Conservation (phyloP, 2,888 invertebrate species). For the Leptopilina drosophilae region DNA sequence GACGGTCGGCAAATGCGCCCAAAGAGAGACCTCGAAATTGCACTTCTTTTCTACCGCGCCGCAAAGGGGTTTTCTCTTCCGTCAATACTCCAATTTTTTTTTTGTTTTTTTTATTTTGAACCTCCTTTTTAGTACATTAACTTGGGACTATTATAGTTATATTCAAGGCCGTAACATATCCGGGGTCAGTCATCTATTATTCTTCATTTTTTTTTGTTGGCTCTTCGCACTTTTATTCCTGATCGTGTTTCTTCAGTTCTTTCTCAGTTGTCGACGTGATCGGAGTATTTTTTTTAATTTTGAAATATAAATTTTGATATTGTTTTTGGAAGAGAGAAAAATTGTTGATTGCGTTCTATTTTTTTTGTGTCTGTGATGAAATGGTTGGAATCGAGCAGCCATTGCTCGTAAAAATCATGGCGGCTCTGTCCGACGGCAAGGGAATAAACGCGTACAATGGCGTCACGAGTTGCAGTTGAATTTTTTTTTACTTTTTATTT, state of each 20-base stretch:
- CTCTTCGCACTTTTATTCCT: slow-evolving; percentile 34
- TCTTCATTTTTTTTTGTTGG: slow-evolving; percentile 41
- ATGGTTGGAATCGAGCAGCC: slow-evolving; percentile 13
- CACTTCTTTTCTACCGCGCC: slow-evolving; percentile 42
- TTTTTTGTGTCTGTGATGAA: background rate
- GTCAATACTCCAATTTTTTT: slow-evolving; percentile 59
- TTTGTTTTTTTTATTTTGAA: background rate
- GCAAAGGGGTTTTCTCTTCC: slow-evolving; percentile 56
- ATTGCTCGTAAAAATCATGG: slow-evolving; percentile 36
- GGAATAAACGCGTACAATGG: background rate
- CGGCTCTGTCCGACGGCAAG: slow-evolving; percentile 40
- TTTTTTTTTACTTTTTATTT: background rate
- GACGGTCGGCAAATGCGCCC: slow-evolving; percentile 22
- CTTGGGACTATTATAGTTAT: slow-evolving; percentile 52
- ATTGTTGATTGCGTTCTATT: background rate
- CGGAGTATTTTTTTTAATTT: slow-evolving; percentile 38
- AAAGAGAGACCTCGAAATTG: slow-evolving; percentile 45
- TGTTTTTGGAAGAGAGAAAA: background rate
- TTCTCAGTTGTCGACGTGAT: slow-evolving; percentile 49
- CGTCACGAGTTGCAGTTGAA: slow-evolving; percentile 15
- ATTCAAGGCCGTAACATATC: slow-evolving; percentile 51
- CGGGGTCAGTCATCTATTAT: slow-evolving; percentile 45
- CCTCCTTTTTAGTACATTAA: slow-evolving; percentile 42
- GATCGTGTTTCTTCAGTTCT: slow-evolving; percentile 44
- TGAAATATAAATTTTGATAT: background rate